phyloP scores from a whole-genome alignment of 2,888 invertebrate genomes.

The Mythimna loreyi region DNA sequence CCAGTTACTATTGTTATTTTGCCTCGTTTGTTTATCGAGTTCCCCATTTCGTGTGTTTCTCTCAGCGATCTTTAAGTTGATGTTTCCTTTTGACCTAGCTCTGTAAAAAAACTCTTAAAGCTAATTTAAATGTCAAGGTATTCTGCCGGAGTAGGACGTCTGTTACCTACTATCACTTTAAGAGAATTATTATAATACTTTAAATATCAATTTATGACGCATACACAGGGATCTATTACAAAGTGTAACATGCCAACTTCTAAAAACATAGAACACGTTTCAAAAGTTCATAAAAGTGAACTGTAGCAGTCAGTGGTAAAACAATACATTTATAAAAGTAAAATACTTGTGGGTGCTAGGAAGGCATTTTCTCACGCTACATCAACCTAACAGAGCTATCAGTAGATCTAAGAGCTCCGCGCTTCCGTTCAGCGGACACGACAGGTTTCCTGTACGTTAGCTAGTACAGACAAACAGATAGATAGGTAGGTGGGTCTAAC shows the following conservation, averaged over 20 bases:
- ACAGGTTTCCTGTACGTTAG: constrained; percentile 2
- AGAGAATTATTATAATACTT: too few relatives aligned
- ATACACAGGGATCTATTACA: not conserved
- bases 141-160: too few relatives aligned
- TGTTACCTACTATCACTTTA: too few relatives aligned
- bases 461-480: constrained; percentile 15
- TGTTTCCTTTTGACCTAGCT: not conserved
- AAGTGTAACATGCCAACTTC: not conserved
- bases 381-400: constrained; percentile 36
- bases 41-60: not conserved
- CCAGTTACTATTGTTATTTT: not conserved
- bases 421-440: constrained; percentile 44
- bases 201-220: too few relatives aligned
- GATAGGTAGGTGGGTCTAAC: not conserved
- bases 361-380: constrained; percentile 30
- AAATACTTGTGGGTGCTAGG: not conserved
- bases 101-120: not conserved
- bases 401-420: constrained; percentile 35
- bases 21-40: not conserved
- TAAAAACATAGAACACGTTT: too few relatives aligned
- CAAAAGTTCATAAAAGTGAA: too few relatives aligned
- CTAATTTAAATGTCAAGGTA: too few relatives aligned
- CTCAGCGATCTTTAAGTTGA: not conserved
- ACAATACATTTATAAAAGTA: constrained; percentile 12
- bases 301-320: not conserved